Percentiles rank a stretch among this genome's conserved stretches.
Conservation (phyloP, 2,888 invertebrate genomes). For the Perizoma affinitatum region DNA sequence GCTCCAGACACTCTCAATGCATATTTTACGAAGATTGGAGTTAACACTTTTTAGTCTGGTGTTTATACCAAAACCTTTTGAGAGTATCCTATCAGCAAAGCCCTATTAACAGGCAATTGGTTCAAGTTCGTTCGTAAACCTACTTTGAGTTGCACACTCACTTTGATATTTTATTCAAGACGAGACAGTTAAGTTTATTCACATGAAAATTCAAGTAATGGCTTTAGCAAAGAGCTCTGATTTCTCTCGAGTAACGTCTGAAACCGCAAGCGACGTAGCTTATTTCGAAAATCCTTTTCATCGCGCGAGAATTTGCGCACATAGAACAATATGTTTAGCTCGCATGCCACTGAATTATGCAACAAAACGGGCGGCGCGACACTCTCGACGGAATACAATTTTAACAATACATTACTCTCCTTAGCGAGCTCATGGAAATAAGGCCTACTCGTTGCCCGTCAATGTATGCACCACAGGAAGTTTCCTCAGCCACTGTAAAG, state of each 20-base stretch:
- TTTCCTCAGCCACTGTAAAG: conserved; percentile 41
- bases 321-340: conserved; percentile 56
- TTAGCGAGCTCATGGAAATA: conserved; percentile 32
- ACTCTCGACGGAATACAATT: conserved; percentile 54
- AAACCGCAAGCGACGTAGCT: conserved; percentile 36
- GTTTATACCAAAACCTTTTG: conserved; percentile 10
- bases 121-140: neutral
- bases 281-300: conserved; percentile 53
- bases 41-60: conserved; percentile 33
- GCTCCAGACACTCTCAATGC: conserved; percentile 31
- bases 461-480: conserved; percentile 40
- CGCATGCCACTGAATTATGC: conserved; percentile 63
- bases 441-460: conserved; percentile 40
- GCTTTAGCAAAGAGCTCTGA: conserved; percentile 23
- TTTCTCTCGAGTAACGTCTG: conserved; percentile 20
- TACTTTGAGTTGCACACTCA: too few relatives aligned
- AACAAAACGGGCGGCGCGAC: conserved; percentile 56
- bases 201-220: conserved; percentile 22
- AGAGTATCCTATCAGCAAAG: conserved; percentile 4
- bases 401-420: conserved; percentile 57
- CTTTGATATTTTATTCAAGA: too few relatives aligned
- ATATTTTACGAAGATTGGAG: conserved; percentile 39
- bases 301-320: conserved; percentile 46
- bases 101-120: neutral
- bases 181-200: neutral